phyloP scores from a whole-genome alignment of 2,888 invertebrate genomes.

The Pheosia gnoma region DNA sequence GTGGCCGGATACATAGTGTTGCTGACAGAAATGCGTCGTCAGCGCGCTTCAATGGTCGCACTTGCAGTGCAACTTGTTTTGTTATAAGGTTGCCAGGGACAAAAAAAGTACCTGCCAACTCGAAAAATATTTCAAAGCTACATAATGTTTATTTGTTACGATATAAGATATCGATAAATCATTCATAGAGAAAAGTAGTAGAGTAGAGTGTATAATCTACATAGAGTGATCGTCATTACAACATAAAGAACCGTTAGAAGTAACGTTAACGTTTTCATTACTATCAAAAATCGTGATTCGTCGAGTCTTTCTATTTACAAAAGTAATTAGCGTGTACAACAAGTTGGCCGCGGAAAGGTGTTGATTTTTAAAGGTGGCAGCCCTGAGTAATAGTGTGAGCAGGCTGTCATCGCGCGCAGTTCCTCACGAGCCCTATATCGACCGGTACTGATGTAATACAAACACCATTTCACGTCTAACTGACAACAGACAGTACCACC shows the following conservation, averaged over 20 bases:
- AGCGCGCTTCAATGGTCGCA: conserved; percentile 50
- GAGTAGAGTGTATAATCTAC: too few species aligned
- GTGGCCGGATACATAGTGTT: conserved; percentile 63
- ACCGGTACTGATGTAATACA: conserved; percentile 48
- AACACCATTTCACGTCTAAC: conserved; percentile 43
- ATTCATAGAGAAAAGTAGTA: too few species aligned
- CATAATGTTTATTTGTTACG: not conserved
- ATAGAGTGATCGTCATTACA: conserved; percentile 16
- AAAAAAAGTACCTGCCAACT: not conserved
- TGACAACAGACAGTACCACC: conserved; percentile 25
- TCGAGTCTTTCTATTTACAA: conserved; percentile 32
- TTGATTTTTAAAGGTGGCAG: conserved; percentile 14
- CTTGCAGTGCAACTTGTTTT: conserved; percentile 20
- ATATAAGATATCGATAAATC: not conserved
- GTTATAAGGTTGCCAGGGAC: conserved; percentile 26
- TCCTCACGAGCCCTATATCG: conserved; percentile 63
- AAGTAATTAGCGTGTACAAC: conserved; percentile 26
- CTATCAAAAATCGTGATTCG: conserved; percentile 7
- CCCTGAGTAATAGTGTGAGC: conserved; percentile 39
- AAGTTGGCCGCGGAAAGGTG: conserved; percentile 11
- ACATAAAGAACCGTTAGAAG: conserved; percentile 16
- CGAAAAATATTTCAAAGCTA: not conserved
- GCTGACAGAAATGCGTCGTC: conserved; percentile 75
- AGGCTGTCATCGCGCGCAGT: conserved; percentile 46
- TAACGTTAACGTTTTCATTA: conserved; percentile 6